phyloP scores from a whole-genome alignment of 2,113 vertebrate genomes.

The Calonectris borealis region DNA sequence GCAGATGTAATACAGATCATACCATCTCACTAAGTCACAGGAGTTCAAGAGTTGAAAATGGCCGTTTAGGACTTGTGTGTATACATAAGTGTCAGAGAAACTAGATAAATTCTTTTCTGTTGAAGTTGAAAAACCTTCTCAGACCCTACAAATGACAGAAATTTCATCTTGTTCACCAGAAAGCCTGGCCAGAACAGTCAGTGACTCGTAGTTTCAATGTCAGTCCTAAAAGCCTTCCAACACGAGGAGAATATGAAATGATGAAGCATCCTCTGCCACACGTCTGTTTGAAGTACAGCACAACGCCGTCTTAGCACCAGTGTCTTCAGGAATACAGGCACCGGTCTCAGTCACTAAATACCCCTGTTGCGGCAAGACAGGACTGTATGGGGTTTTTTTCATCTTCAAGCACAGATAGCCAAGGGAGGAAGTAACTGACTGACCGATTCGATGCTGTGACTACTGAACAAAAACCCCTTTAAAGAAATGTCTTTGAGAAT shows the following conservation, averaged over 20 bases:
- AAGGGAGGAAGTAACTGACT: not conserved
- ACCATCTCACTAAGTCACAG: not conserved
- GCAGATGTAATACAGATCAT: not conserved
- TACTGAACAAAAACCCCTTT: not conserved
- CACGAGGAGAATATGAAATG: not conserved
- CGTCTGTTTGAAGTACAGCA: not conserved
- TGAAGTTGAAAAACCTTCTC: not conserved
- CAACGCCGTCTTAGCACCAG: not conserved
- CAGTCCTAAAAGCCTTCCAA: not conserved
- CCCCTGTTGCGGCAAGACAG: not conserved
- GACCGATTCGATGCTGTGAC: not conserved
- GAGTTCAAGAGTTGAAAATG: slow-evolving; percentile 17
- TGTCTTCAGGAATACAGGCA: not conserved
- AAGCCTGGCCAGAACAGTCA: not conserved
- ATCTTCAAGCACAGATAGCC: not conserved
- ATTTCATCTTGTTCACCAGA: not conserved
- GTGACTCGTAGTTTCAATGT: not conserved
- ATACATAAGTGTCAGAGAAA: not conserved
- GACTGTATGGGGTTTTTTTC: not conserved
- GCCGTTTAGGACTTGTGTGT: not conserved
- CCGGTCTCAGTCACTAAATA: not conserved
- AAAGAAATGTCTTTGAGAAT: not conserved
- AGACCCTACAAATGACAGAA: not conserved
- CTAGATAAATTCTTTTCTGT: not conserved
- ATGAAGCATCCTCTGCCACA: not conserved